Evolutionary conservation across 2,888 invertebrate species (phyloP).

Genomic region (Ophion costatus): DNA sequence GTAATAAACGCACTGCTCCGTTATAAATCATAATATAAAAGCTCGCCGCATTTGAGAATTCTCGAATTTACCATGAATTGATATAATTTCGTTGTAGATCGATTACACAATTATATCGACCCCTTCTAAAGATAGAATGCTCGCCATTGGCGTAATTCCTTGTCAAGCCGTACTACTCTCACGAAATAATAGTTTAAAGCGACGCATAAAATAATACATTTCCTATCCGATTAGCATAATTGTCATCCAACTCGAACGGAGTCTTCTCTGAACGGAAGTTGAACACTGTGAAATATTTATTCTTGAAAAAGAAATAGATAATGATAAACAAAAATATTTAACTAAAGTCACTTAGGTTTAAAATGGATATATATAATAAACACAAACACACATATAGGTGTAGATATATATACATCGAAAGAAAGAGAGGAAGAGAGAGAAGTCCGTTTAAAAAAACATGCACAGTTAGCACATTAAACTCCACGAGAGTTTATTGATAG

Average conservation of each 20-base stretch:
- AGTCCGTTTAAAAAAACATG: not conserved
- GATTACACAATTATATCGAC: not conserved
- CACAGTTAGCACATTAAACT: not conserved
- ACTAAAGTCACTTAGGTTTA: no score
- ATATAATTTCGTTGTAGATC: not conserved
- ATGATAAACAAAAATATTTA: no score
- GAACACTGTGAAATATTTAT: not conserved
- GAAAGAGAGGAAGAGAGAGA: not conserved
- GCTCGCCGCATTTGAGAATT: not conserved
- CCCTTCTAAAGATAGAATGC: not conserved
- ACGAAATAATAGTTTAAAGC: not conserved
- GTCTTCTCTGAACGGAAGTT: not conserved
- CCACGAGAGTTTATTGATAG: not conserved
- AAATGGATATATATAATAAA: no score
- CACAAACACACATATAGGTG: no score
- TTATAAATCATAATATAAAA: constrained; percentile 28
- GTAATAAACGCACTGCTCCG: not conserved
- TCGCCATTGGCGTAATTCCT: not conserved
- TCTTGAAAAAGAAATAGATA: no score
- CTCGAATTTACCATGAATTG: not conserved
- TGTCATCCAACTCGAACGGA: not conserved
- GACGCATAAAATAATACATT: not conserved
- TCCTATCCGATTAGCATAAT: not conserved
- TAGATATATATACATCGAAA: no score
- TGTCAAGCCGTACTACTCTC: not conserved